Conservation (phyloP, 2,797 vertebrate genomes). For the Naso thynnoides region DNA sequence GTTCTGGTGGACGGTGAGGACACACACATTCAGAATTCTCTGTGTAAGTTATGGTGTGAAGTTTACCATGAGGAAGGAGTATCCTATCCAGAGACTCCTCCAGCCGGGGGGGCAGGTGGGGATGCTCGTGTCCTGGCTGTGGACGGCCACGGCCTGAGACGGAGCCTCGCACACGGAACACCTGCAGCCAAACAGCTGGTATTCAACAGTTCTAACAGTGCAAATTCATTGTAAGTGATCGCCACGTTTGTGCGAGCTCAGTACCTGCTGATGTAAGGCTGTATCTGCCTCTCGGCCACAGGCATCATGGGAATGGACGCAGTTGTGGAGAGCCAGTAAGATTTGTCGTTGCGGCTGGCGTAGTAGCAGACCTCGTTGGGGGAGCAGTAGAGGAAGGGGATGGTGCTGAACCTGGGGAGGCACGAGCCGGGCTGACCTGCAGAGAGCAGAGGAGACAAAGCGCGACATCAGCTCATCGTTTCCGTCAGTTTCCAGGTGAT, state of each 20-base stretch:
- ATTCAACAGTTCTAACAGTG: not conserved
- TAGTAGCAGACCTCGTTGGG: conserved; percentile 94
- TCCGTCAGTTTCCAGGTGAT: too few species aligned
- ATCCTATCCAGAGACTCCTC: conserved; percentile 98
- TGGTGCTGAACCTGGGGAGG: conserved; percentile 94
- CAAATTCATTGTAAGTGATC: too few species aligned
- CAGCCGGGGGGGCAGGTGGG: conserved; percentile 92
- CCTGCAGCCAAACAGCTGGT: conserved; percentile 55
- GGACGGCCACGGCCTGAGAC: conserved; percentile 93
- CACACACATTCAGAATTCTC: too few species aligned
- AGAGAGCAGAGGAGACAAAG: too few species aligned
- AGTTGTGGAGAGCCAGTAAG: conserved; percentile 97
- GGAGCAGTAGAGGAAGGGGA: conserved; percentile 98
- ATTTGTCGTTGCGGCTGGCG: conserved; percentile 95
- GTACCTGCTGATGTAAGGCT: conserved; percentile 91
- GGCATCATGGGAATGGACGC: conserved; percentile 98
- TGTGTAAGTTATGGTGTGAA: not conserved
- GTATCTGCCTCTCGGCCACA: conserved; percentile 87
- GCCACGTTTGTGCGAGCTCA: too few species aligned
- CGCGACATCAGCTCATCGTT: too few species aligned
- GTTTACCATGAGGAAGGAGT: conserved; percentile 97
- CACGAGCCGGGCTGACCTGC: conserved; percentile 95
- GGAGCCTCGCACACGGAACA: conserved; percentile 96
- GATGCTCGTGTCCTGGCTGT: conserved; percentile 94
- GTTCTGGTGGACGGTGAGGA: not conserved